Percentiles rank a stretch among this genome's conserved stretches.
Evolutionary conservation across 2,888 invertebrate genomes (phyloP).

Genomic region (Clitarchus hookeri): DNA sequence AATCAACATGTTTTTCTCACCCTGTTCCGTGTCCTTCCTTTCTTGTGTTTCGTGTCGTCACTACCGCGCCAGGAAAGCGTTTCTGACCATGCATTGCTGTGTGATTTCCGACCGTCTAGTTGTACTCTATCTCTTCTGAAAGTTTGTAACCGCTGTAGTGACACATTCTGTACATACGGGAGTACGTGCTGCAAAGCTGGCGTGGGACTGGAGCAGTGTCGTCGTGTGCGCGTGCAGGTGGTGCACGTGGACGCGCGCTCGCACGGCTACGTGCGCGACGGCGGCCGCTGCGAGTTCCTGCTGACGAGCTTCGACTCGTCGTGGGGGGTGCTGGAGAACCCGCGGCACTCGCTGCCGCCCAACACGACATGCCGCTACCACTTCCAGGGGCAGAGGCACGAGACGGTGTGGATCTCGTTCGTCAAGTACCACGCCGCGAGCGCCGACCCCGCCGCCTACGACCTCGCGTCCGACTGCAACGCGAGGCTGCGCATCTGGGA

Average conservation of each 20-base stretch:
- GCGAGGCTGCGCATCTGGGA: conserved; percentile 78
- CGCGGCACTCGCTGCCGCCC: conserved; percentile 76
- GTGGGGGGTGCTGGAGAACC: conserved; percentile 74
- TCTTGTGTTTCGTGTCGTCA: too few species aligned
- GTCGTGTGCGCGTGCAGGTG: conserved; percentile 63
- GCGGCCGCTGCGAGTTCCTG: conserved; percentile 76
- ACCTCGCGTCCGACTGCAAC: conserved; percentile 65
- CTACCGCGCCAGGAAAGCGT: too few species aligned
- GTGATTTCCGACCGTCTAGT: too few species aligned
- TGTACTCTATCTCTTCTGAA: too few species aligned
- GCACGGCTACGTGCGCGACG: conserved; percentile 72
- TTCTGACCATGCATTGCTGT: too few species aligned
- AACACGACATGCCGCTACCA: conserved; percentile 83
- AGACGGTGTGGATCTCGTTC: conserved; percentile 83
- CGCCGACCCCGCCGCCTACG: conserved; percentile 54
- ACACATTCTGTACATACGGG: too few species aligned
- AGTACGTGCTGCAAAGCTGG: too few species aligned
- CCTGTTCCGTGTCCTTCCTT: too few species aligned
- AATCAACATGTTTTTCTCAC: too few species aligned
- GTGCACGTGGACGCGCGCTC: conserved; percentile 76
- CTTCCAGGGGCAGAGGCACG: conserved; percentile 73
- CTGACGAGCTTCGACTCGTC: conserved; percentile 75
- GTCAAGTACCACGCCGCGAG: conserved; percentile 76
- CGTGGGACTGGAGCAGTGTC: too few species aligned
- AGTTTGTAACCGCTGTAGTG: too few species aligned